These are phyloP conservation scores for Amiota communis DNA, from an alignment of 2,888 invertebrate genomes.

Conservation along the genomic window DNA sequence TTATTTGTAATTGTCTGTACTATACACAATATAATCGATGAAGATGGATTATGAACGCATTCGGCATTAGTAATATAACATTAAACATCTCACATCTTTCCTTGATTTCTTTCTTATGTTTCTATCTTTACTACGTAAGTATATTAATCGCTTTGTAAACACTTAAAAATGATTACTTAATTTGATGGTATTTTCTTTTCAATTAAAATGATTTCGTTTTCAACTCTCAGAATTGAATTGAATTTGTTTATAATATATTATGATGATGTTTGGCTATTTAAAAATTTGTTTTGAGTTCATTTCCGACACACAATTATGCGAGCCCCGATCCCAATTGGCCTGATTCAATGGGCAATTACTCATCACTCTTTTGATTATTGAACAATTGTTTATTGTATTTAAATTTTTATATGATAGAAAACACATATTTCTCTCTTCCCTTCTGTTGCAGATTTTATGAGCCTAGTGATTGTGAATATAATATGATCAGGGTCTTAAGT, in stretches of 20 bases:
- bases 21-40: constrained; percentile 48
- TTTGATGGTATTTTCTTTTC: constrained; percentile 13
- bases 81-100: too few relatives aligned
- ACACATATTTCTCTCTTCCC: too few relatives aligned
- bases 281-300: constrained; percentile 24
- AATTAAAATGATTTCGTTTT: too few relatives aligned
- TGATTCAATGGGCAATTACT: constrained; percentile 52
- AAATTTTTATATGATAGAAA: too few relatives aligned
- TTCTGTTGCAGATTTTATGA: too few relatives aligned
- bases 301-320: constrained; percentile 30
- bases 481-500: too few relatives aligned
- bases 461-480: too few relatives aligned
- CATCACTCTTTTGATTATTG: constrained; percentile 42
- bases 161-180: constrained; percentile 5
- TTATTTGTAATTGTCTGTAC: constrained; percentile 53
- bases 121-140: too few relatives aligned
- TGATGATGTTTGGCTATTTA: constrained; percentile 1
- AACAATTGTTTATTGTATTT: neutral
- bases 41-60: constrained; percentile 61
- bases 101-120: too few relatives aligned
- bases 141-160: neutral
- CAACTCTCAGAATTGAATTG: too few relatives aligned
- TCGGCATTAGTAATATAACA: neutral
- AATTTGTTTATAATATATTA: constrained; percentile 14
- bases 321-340: neutral